Evolutionary conservation across 2,797 vertebrate species (phyloP), one percentile per base, ranked within the genome.

Genomic region (Hyperoplus immaculatus): DNA sequence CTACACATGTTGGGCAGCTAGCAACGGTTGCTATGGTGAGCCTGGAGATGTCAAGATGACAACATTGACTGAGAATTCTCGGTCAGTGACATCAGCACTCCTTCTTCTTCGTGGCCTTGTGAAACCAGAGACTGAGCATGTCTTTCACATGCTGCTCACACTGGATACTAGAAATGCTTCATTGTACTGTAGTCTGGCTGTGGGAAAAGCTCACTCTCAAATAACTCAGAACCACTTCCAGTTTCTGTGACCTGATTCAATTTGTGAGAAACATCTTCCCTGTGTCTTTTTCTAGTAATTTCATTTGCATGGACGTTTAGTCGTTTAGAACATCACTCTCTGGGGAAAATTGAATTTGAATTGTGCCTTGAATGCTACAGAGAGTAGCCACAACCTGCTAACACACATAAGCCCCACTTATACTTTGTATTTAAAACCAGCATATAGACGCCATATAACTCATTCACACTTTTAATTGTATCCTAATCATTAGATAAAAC

Each of bases 1-100:
- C 85, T 90, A 94, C 95, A 95, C 0, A 5, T 43, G 42, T 94
- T 92, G 18, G 94, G 94, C 58, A 66, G 90, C 36, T 43, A 95
- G 87, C 16, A 93, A 66, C 60, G 78, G 92, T 77, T 95, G 90
- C 95, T 96, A 96, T 0, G 92, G 92, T 29, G 76, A 90, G 61
- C 29, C 75, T 43, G 76, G 51, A 62, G 74, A 47, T 54, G 15
- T 79, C 0, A 0, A 62, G 74, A 47, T 56, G 15, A 81, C 0
- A 0, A 36, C 51, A 64, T 63, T 57, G 69, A 69, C 46, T 55
- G 42, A 69, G 38, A 80, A 87, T 66, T 72, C 73, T 71, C 56
- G 68, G 78, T 85, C 72, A 70, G 65, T 90, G 85, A 88, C 72
- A 82, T 91, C 87, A 90, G 47, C 18, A 3, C 63, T 72, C 46